These are phyloP conservation scores for Himalopsyche kuldschensis DNA, from an alignment of 2,888 invertebrate genomes.

Conservation along the genomic window DNA sequence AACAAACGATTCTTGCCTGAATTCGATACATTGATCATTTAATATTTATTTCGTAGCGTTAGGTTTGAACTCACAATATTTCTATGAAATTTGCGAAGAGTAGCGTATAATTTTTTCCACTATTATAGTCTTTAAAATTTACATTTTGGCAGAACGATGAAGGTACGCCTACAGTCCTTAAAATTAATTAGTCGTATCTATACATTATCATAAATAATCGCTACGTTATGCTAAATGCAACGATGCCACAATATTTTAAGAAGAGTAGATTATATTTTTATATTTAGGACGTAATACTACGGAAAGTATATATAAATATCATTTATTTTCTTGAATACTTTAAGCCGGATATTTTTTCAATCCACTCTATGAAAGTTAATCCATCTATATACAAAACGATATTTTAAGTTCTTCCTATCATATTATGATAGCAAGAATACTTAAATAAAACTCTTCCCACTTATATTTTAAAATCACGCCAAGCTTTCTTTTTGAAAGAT, in stretches of 20 bases:
- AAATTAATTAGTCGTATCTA: not conserved
- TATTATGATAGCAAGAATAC: no score
- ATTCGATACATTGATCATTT: not conserved
- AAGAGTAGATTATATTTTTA: not conserved
- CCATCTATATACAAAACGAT: no score
- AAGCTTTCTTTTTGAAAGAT: no score
- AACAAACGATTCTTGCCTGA: not conserved
- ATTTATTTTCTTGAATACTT: no score
- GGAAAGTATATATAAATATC: no score
- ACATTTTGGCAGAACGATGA: no score
- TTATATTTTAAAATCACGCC: no score
- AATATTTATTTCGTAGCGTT: not conserved
- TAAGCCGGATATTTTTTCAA: no score
- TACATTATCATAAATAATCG: not conserved
- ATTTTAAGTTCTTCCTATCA: no score
- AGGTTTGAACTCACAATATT: not conserved
- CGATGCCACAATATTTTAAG: not conserved
- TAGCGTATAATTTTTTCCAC: not conserved
- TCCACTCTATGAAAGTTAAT: no score
- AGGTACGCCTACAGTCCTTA: not conserved
- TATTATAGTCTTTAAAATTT: not conserved
- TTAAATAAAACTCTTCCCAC: no score
- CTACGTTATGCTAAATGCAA: not conserved
- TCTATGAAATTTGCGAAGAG: not conserved
- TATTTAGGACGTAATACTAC: not conserved